Conservation (phyloP, 1,140 invertebrate species). For the Lutraria rhynchaena region DNA sequence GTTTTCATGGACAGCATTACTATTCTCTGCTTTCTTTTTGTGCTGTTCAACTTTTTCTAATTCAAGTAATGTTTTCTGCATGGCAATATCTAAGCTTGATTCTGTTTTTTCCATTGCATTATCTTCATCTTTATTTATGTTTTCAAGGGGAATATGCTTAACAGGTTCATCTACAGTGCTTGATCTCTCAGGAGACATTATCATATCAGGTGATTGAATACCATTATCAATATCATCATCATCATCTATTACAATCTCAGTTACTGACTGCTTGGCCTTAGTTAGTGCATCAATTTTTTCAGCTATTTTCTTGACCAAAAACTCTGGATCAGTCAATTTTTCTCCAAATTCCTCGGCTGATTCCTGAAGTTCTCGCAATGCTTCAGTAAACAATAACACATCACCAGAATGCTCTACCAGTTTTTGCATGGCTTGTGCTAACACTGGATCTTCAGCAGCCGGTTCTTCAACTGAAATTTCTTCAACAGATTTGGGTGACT, state of each 20-base stretch:
- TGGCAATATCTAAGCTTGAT: slow-evolving; percentile 19
- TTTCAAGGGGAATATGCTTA: slow-evolving; percentile 49
- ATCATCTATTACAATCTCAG: background rate
- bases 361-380: slow-evolving; percentile 43
- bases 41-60: slow-evolving; percentile 26
- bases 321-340: slow-evolving; percentile 46
- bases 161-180: slow-evolving; percentile 1
- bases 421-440: slow-evolving; percentile 50
- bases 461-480: slow-evolving; percentile 4
- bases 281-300: slow-evolving; percentile 51
- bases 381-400: slow-evolving; percentile 53
- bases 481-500: slow-evolving; percentile 32
- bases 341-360: slow-evolving; percentile 53
- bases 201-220: slow-evolving; percentile 29
- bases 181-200: slow-evolving; percentile 37
- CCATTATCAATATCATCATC: background rate
- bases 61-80: slow-evolving; percentile 47
- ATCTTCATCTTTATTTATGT: background rate
- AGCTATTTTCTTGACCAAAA: slow-evolving; percentile 54
- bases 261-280: background rate
- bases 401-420: slow-evolving; percentile 53
- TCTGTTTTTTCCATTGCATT: background rate
- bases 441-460: slow-evolving; percentile 28
- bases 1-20: no score
- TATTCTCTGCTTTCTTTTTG: background rate